Percentiles rank a stretch among this genome's conserved stretches.
These are phyloP conservation scores for Apeira syringaria DNA, from an alignment of 2,888 invertebrate genomes.

Conservation along the genomic window DNA sequence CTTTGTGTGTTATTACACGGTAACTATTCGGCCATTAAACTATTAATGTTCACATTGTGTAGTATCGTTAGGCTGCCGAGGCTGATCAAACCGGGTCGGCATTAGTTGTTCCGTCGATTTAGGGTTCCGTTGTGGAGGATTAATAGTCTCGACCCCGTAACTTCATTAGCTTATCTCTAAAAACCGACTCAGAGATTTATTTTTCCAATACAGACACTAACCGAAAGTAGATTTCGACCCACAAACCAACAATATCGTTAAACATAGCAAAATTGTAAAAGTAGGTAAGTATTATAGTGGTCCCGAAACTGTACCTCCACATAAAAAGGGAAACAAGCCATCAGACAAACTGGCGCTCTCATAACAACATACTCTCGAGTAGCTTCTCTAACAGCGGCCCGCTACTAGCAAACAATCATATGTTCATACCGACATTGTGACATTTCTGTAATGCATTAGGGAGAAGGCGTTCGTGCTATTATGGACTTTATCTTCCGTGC, in stretches of 20 bases:
- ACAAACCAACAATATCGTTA: background rate
- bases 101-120: conserved; percentile 14
- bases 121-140: conserved; percentile 7
- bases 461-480: conserved; percentile 4
- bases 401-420: conserved; percentile 28
- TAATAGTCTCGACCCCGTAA: conserved; percentile 12
- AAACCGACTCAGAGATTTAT: background rate
- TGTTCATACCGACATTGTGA: conserved; percentile 26
- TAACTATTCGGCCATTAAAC: conserved; percentile 35
- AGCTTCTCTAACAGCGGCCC: conserved; percentile 17
- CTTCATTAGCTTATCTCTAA: conserved; percentile 15
- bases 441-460: conserved; percentile 17
- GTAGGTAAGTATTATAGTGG: conserved; percentile 8
- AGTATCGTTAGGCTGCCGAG: conserved; percentile 24
- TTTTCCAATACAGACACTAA: background rate
- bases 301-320: conserved; percentile 16
- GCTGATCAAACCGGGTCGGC: conserved; percentile 21
- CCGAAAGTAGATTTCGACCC: background rate
- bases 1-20: conserved; percentile 38
- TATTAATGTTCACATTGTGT: conserved; percentile 39
- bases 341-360: conserved; percentile 25
- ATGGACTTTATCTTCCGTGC: conserved; percentile 10
- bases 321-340: conserved; percentile 20
- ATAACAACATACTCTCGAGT: conserved; percentile 21
- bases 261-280: background rate